Evolutionary conservation across 1,140 invertebrate genomes (phyloP).

Genomic region (Lanistes nyassanus): DNA sequence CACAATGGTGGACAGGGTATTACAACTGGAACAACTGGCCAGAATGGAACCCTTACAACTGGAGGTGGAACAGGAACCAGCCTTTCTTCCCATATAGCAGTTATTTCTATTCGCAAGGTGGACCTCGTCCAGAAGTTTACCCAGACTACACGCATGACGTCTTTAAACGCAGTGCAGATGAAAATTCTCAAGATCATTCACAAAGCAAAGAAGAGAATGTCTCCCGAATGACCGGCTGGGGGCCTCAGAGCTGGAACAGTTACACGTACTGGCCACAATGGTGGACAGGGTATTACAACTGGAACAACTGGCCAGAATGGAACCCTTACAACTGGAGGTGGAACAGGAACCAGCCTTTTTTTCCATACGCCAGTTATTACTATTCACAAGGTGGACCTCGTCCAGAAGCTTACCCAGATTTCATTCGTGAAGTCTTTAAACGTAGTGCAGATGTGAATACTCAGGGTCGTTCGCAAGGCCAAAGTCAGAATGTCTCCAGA

Average conservation of each 20-base stretch:
- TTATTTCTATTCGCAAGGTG: too few species aligned
- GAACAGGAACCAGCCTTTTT: neutral
- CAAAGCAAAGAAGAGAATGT: neutral
- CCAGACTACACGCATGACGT: neutral
- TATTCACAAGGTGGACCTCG: too few species aligned
- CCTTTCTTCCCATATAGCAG: too few species aligned
- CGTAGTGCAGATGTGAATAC: neutral
- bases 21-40: constrained; percentile 14
- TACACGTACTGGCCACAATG: constrained; percentile 4
- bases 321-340: constrained; percentile 11
- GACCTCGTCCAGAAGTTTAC: too few species aligned
- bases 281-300: neutral
- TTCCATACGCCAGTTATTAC: neutral
- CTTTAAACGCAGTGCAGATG: constrained; percentile 11
- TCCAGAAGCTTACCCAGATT: too few species aligned
- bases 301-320: constrained; percentile 13
- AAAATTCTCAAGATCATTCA: neutral
- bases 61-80: too few species aligned
- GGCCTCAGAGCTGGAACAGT: constrained; percentile 22
- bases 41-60: neutral
- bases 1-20: constrained; percentile 2
- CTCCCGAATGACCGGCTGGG: constrained; percentile 15
- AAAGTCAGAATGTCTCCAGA: constrained; percentile 6
- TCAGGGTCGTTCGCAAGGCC: neutral
- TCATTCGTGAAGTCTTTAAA: too few species aligned